A percentile compares a stretch with the other conserved stretches of the same genome.
These are phyloP conservation scores for Anastrepha obliqua DNA, from an alignment of 1,140 invertebrate genomes.

Conservation along the genomic window DNA sequence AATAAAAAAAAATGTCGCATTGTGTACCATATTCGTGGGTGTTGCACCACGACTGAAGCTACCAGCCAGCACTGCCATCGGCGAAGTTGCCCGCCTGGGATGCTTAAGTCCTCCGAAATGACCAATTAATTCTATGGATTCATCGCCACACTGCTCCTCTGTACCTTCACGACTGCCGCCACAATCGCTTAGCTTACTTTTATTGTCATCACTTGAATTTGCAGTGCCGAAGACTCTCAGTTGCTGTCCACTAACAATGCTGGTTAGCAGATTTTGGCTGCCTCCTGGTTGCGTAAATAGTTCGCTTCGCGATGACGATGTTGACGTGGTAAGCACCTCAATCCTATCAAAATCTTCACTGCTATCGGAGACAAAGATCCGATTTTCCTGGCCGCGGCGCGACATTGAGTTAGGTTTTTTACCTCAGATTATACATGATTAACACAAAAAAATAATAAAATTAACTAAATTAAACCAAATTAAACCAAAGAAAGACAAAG, in stretches of 20 bases:
- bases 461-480: slow-evolving; percentile 1
- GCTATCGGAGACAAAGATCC: neutral
- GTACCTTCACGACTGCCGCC: slow-evolving; percentile 20
- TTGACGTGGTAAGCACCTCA: slow-evolving; percentile 45
- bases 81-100: neutral
- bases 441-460: slow-evolving; percentile 11
- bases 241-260: neutral
- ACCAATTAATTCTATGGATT: slow-evolving; percentile 30
- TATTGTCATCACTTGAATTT: neutral
- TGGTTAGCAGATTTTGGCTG: slow-evolving; percentile 49
- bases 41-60: slow-evolving; percentile 30
- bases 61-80: neutral
- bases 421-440: neutral
- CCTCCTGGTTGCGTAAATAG: slow-evolving; percentile 25
- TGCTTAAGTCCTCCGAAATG: neutral
- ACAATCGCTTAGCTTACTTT: slow-evolving; percentile 43
- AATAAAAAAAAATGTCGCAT: too few species aligned
- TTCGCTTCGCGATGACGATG: slow-evolving; percentile 45
- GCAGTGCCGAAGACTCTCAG: neutral
- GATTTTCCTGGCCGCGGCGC: neutral
- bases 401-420: slow-evolving; percentile 13
- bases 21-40: slow-evolving; percentile 18
- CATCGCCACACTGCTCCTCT: neutral
- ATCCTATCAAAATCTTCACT: slow-evolving; percentile 52
- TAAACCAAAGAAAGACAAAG: neutral